Evolutionary conservation across 2,888 invertebrate genomes (phyloP), one percentile per base, ranked within the genome.

Genomic region (Catocala nupta): DNA sequence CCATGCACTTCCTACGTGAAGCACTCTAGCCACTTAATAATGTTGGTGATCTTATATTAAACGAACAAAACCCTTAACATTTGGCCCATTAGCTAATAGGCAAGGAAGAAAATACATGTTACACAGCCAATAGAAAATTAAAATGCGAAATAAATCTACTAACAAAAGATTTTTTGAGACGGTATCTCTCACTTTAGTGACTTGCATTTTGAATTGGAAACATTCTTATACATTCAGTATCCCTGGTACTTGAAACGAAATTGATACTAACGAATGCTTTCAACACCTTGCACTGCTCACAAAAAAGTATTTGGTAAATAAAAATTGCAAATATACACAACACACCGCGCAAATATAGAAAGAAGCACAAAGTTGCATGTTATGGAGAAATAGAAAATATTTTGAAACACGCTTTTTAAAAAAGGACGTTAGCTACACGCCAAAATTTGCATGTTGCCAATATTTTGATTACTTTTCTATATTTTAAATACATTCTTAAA

Each of bases 211-310:
- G 44, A 34, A 48, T 9, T 49, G 36, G 50, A 13, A 59, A 60
- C 36, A 49, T 75, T 59, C 70, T 75, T 56, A 52, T 59, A 42
- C 55, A 39, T 75, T 71, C 73, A 82, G 70, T 55, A 45, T 34
- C 53, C 80, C 81, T 83, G 68, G 79, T 86, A 77, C 55, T 73
- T 70, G 71, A 71, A 60, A 60, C 76, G 73, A 72, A 73, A 81
- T 70, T 56, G 66, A 81, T 80, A 82, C 67, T 62, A 67, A 67
- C 61, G 64, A 64, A 68, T 71, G 81, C 80, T 81, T 81, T 59
- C 70, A 75, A 75, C 80, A 75, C 73, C 70, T 75, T 79, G 84
- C 83, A 84, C 82, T 77, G 81, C 80, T 78, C 78, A 77, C 75
- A 70, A 73, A 45, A 66, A 67, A 57, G 59, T 64, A 63, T 63